Evolutionary conservation across 1,140 invertebrate species (phyloP).

Genomic region (Orussus abietinus): DNA sequence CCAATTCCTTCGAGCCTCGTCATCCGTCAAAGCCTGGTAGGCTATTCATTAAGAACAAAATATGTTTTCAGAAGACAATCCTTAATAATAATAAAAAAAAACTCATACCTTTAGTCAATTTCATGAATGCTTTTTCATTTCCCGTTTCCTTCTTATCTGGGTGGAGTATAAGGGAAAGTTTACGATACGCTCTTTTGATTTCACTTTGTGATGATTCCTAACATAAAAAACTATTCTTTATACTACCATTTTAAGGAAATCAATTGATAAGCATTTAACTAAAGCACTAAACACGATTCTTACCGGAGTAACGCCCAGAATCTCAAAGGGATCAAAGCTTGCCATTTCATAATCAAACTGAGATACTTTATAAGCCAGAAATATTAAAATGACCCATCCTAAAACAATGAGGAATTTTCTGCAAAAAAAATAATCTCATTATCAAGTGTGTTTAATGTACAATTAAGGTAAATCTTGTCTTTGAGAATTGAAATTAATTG

Average conservation of each 20-base stretch:
- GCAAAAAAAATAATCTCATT: conserved; percentile 18
- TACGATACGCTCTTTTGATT: conserved; percentile 94
- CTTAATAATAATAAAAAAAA: conserved; percentile 9
- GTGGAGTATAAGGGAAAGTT: conserved; percentile 90
- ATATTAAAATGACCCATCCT: conserved; percentile 84
- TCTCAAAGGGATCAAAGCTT: conserved; percentile 98
- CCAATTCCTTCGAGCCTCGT: conserved; percentile 96
- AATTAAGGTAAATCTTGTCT: too few species aligned
- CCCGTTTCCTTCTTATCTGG: conserved; percentile 98
- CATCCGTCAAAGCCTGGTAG: conserved; percentile 86
- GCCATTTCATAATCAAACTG: conserved; percentile 97
- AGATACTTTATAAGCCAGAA: conserved; percentile 93
- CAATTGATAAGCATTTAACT: conserved; percentile 1
- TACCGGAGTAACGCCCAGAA: conserved; percentile 82
- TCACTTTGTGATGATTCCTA: conserved; percentile 79
- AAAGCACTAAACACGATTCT: conserved; percentile 24
- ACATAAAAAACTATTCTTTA: conserved; percentile 27
- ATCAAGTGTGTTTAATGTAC: too few species aligned
- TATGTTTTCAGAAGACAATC: conserved; percentile 19
- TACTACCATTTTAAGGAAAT: conserved; percentile 2
- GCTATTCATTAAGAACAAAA: conserved; percentile 45
- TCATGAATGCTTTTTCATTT: conserved; percentile 96
- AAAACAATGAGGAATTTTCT: conserved; percentile 70
- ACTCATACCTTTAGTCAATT: conserved; percentile 88
- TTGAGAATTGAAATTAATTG: too few species aligned